phyloP scores from a whole-genome alignment of 2,113 vertebrate genomes.

The Anarhynchus alexandrinus region DNA sequence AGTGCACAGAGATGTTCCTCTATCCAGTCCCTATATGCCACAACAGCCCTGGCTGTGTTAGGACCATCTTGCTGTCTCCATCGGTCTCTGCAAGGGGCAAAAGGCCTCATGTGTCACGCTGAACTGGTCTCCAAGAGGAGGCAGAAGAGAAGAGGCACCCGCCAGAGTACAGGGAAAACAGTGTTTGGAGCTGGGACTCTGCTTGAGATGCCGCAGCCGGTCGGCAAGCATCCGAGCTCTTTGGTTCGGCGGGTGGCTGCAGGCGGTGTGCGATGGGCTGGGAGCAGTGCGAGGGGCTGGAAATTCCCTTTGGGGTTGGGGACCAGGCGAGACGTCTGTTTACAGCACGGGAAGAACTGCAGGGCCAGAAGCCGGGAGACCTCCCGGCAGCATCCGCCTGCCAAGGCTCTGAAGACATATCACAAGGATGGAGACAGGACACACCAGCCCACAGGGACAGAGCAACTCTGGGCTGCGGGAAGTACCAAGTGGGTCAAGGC shows the following conservation, averaged over 20 bases:
- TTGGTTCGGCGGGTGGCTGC: background rate
- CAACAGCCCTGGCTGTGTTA: background rate
- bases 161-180: background rate
- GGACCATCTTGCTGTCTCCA: background rate
- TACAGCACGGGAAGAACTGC: background rate
- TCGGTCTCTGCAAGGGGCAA: background rate
- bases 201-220: rapidly evolving
- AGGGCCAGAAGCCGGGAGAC: background rate
- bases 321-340: background rate
- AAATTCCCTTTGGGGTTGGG: constrained; percentile 33
- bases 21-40: background rate
- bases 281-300: background rate
- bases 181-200: background rate
- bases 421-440: background rate
- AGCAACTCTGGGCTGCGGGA: background rate
- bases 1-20: background rate
- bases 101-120: rapidly evolving
- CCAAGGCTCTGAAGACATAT: background rate
- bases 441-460: background rate
- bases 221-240: rapidly evolving
- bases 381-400: background rate
- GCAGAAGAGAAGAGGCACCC: background rate
- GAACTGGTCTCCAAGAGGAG: background rate
- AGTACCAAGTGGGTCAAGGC: background rate
- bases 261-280: background rate